Percentiles rank a stretch among this genome's conserved stretches.
These are phyloP conservation scores for Melanocharis versteri DNA, from an alignment of 2,113 vertebrate species.

Conservation along the genomic window DNA sequence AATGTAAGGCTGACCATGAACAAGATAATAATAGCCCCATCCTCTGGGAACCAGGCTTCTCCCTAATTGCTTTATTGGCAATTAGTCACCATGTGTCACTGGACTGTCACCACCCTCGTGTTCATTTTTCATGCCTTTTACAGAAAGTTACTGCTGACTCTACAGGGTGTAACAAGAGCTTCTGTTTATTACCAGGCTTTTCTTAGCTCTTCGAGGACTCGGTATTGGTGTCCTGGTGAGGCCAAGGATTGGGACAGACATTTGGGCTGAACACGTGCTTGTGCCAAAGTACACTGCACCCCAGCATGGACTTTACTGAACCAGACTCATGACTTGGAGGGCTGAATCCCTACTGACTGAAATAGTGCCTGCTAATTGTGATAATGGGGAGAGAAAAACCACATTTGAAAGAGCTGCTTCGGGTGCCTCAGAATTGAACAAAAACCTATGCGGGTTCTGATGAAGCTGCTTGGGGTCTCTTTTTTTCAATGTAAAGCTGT, in stretches of 20 bases:
- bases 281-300: neutral
- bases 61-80: conserved; percentile 21
- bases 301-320: neutral
- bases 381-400: neutral
- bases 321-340: neutral
- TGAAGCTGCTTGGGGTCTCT: neutral
- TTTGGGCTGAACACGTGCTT: neutral
- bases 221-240: neutral
- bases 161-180: neutral
- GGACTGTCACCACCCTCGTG: neutral
- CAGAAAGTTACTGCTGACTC: conserved; percentile 23
- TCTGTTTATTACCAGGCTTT: conserved; percentile 1
- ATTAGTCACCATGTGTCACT: conserved; percentile 40
- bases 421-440: neutral
- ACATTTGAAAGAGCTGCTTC: neutral
- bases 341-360: neutral
- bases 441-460: neutral
- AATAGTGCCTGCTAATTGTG: neutral
- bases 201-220: neutral
- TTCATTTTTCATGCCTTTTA: conserved; percentile 37
- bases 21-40: conserved; percentile 25
- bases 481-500: neutral
- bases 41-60: conserved; percentile 38
- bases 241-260: neutral
- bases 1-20: conserved; percentile 17